Evolutionary conservation across 2,113 vertebrate species (phyloP).

Genomic region (Lonchura striata): DNA sequence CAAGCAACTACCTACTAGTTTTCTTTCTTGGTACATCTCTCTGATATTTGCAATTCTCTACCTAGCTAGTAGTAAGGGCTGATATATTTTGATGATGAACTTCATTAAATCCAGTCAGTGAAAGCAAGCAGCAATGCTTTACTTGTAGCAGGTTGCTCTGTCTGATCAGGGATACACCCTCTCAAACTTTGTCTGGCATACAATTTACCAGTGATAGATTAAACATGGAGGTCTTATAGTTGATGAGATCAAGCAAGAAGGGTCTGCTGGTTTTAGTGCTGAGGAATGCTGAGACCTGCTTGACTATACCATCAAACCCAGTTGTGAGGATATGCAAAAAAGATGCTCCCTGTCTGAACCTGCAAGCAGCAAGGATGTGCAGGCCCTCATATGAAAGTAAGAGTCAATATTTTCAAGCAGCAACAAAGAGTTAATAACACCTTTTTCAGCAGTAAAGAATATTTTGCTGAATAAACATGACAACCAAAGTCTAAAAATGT

Average conservation of each 20-base stretch:
- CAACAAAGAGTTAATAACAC: neutral
- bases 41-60: neutral
- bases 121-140: neutral
- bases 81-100: neutral
- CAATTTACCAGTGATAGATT: neutral
- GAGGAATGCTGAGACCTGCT: neutral
- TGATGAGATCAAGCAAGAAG: neutral
- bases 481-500: neutral
- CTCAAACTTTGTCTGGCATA: neutral
- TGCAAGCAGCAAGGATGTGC: neutral
- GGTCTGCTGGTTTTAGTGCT: neutral
- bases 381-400: neutral
- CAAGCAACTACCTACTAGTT: neutral
- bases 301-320: neutral
- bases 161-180: neutral
- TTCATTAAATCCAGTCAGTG: neutral
- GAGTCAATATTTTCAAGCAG: neutral
- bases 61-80: neutral
- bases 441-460: neutral
- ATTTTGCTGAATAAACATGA: neutral
- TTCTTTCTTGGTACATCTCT: neutral
- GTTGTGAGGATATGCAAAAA: neutral
- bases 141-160: neutral
- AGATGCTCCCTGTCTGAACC: neutral
- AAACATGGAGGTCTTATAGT: neutral